Percentiles rank a stretch among this genome's conserved stretches.
Evolutionary conservation across 2,888 invertebrate species (phyloP).

Genomic region (Andrena flavipes): DNA sequence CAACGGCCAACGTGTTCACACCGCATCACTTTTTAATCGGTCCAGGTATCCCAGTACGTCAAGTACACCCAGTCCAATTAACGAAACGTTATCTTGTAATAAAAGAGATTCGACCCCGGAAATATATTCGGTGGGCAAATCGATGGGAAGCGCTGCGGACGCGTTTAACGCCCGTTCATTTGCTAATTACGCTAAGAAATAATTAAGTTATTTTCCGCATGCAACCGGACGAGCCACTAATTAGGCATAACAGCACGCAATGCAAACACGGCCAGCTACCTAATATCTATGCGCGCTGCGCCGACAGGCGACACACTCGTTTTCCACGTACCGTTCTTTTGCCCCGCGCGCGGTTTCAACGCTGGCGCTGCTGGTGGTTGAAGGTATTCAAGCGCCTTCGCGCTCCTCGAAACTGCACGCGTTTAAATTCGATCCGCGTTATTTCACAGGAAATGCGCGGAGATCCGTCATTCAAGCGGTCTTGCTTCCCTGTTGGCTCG

Average conservation of each 20-base stretch:
- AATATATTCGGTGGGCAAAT: background rate
- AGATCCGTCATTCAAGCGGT: background rate
- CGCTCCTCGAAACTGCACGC: background rate
- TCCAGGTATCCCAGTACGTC: background rate
- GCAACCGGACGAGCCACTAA: constrained; percentile 46
- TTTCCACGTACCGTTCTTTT: constrained; percentile 27
- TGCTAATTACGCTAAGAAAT: constrained; percentile 50
- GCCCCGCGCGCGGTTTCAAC: constrained; percentile 1
- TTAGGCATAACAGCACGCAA: constrained; percentile 60
- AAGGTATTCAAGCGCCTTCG: background rate
- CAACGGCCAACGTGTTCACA: background rate
- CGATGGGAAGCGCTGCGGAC: constrained; percentile 16
- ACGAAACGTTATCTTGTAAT: too few species aligned
- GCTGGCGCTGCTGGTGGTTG: background rate
- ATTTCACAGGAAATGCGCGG: too few species aligned
- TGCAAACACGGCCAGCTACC: constrained; percentile 27
- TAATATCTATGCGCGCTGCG: background rate
- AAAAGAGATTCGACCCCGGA: background rate
- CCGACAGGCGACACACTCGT: constrained; percentile 29
- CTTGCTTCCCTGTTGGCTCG: background rate
- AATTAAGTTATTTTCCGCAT: constrained; percentile 52
- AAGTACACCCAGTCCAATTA: too few species aligned
- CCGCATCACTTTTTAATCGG: background rate
- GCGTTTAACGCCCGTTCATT: constrained; percentile 40
- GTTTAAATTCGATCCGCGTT: background rate